Percentiles rank a stretch among this genome's conserved stretches.
phyloP scores from a whole-genome alignment of 92 coral and sea anemone genomes.

The Meandrina meandrites region DNA sequence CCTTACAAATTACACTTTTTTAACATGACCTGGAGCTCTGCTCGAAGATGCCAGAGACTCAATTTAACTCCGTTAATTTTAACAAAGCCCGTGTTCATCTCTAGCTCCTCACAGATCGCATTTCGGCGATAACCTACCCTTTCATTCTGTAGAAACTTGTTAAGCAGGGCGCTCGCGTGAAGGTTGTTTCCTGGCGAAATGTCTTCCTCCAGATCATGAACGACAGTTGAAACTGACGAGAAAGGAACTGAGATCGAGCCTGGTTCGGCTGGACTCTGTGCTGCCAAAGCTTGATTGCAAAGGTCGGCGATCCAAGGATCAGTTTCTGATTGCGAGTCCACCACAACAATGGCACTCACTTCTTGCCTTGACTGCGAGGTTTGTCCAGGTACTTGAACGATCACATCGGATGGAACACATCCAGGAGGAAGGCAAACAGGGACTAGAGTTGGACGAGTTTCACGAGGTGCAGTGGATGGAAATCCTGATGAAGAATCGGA shows the following conservation, averaged over 20 bases:
- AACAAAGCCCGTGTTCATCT: constrained; percentile 6
- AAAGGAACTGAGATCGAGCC: not conserved
- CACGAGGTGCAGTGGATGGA: not conserved
- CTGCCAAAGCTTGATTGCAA: not conserved
- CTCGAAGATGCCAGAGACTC: constrained; percentile 20
- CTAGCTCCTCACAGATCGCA: constrained; percentile 26
- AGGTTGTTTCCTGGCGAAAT: not conserved
- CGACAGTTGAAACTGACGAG: not conserved
- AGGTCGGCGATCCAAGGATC: constrained; percentile 2
- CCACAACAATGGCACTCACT: not conserved
- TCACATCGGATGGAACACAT: constrained; percentile 16
- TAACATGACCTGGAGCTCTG: not conserved
- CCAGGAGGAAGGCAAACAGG: constrained; percentile 11
- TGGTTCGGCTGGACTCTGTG: not conserved
- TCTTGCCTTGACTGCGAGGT: not conserved
- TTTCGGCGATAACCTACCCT: constrained; percentile 5
- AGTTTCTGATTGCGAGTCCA: not conserved
- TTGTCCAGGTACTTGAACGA: not conserved
- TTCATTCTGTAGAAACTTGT: not conserved
- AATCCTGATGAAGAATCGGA: not conserved
- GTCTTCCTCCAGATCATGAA: not conserved
- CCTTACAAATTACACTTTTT: too few species aligned
- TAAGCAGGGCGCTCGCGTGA: not conserved
- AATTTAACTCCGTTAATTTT: constrained; percentile 23
- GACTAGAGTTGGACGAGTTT: not conserved